Base-by-base conservation (phyloP, 2,888 invertebrate genomes). In the Cosmorhoe ocellata region DNA sequence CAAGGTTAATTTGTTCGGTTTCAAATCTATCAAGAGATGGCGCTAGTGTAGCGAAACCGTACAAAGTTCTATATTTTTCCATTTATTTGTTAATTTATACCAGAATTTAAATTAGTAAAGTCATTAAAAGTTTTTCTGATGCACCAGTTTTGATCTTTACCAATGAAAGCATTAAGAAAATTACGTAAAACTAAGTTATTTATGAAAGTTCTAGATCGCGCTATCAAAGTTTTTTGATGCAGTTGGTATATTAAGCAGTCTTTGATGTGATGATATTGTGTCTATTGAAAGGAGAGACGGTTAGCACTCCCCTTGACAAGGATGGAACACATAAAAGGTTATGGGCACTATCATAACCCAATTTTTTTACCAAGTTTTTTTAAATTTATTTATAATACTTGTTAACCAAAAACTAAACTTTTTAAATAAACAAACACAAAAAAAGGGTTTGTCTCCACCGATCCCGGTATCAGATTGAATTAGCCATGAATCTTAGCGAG, bases 231-330 rank as follows among this genome's bases (percentile, higher is more conserved):
- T 27, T 43, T 41, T 49, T 7, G 0, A 1, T 10, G 10, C 10
- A 2, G 2, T 43, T 10, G 3, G 28, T 13, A 32, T 42, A 13
- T 45, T n/a, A 28, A 5, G 7, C 11, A 8, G 13, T n/a, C 9
- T 3, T 18, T 12, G 1, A 1, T 0, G 0, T 0, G 1, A 2
- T 0, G 1, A 1, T 1, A 0, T 1, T 54, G 97, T 97, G 97
- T 97, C 94, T 95, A 96, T 96, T 96, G 95, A 96, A 97, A 97
- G 97, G 97, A 98, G 97, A 98, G 97, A 95, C 91, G 94, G 95
- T 95, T 95, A 95, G 95, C 95, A 95, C 95, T 95, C 95, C 95
- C 95, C 97, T 97, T 94, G 97, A 97, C 96, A 97, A 97, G 96
- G 96, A 95, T 95, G 96, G 96, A 84, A 76, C 79, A 83, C 81